These are phyloP conservation scores for Arge pagana DNA, from an alignment of 2,888 invertebrate species.

Conservation along the genomic window DNA sequence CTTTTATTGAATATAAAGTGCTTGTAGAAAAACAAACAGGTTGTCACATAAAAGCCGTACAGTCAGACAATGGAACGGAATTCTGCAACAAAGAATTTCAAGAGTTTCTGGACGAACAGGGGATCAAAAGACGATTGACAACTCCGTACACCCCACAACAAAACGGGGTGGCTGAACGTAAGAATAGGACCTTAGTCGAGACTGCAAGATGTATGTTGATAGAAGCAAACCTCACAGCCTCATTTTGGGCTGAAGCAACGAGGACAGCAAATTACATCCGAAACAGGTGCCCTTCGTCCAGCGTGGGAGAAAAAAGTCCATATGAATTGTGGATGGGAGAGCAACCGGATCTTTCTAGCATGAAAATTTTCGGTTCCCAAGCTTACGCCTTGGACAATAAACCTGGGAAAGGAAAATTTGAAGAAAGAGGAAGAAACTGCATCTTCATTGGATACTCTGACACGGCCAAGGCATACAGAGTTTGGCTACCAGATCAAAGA, in stretches of 20 bases:
- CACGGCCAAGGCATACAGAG: constrained; percentile 25
- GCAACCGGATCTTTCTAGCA: background rate
- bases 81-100: constrained; percentile 33
- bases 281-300: background rate
- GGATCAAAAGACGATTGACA: constrained; percentile 37
- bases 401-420: constrained; percentile 7
- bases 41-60: constrained; percentile 30
- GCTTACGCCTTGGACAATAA: background rate
- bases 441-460: constrained; percentile 23
- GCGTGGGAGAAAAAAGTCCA: background rate
- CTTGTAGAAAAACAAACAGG: constrained; percentile 31
- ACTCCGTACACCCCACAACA: constrained; percentile 41
- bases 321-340: background rate
- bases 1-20: constrained; percentile 27
- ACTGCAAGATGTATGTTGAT: constrained; percentile 27
- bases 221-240: background rate
- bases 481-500: constrained; percentile 15
- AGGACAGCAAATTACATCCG: background rate
- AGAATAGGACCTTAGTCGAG: constrained; percentile 33
- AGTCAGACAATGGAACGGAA: constrained; percentile 36
- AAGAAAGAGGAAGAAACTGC: constrained; percentile 8
- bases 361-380: background rate
- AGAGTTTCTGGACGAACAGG: constrained; percentile 32
- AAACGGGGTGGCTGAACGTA: constrained; percentile 44
- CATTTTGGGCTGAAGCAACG: background rate